A percentile compares a stretch with the other conserved stretches of the same genome.
Conservation (phyloP, 2,888 invertebrate species). For the Hypsopygia costalis region DNA sequence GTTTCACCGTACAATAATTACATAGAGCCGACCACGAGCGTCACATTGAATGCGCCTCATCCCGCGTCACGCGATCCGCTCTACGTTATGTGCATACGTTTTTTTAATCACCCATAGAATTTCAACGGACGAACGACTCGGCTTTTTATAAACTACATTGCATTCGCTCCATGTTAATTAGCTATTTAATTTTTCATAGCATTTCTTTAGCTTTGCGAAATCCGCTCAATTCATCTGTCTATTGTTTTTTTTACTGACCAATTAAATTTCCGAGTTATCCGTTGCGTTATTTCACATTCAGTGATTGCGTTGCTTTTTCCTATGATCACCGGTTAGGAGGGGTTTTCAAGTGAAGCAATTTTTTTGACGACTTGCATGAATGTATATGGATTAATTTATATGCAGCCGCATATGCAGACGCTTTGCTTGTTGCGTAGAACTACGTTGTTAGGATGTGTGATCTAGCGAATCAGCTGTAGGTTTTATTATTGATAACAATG, state of each 20-base stretch:
- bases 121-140: constrained; percentile 65
- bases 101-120: constrained; percentile 21
- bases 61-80: constrained; percentile 53
- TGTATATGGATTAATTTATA: too few relatives aligned
- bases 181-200: constrained; percentile 22
- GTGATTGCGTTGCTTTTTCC: constrained; percentile 6
- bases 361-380: too few relatives aligned
- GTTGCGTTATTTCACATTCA: constrained; percentile 13
- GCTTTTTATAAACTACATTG: constrained; percentile 55
- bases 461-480: too few relatives aligned
- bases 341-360: too few relatives aligned
- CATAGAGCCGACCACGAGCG: constrained; percentile 16
- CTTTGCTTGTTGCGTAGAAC: too few relatives aligned
- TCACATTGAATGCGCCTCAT: constrained; percentile 43
- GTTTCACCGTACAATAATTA: constrained; percentile 9
- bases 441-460: too few relatives aligned
- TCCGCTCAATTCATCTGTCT: not conserved
- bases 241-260: constrained; percentile 15
- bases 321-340: not conserved
- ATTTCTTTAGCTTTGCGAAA: constrained; percentile 9
- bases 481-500: too few relatives aligned
- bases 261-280: constrained; percentile 10
- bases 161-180: constrained; percentile 32
- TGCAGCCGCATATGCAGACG: too few relatives aligned
- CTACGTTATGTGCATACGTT: not conserved